Evolutionary conservation across 1,140 invertebrate genomes (phyloP).

Genomic region (Mycetomoellerius zeteki): DNA sequence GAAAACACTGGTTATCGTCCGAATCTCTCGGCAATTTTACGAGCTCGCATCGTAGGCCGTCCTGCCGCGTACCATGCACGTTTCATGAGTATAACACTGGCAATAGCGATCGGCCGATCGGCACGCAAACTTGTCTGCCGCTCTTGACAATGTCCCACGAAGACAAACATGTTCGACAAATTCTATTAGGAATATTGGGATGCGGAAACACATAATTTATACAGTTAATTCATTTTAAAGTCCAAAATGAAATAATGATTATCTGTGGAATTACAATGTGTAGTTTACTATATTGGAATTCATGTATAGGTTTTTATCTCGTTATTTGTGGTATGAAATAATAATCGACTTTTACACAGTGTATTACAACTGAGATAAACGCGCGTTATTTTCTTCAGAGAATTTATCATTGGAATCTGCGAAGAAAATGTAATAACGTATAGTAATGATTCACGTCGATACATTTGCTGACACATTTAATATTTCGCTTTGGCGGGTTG

Average conservation of each 20-base stretch:
- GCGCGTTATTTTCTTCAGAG: conserved; percentile 28
- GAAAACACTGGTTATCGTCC: conserved; percentile 77
- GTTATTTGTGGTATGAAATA: conserved; percentile 27
- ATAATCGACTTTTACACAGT: neutral
- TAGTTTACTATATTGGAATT: neutral
- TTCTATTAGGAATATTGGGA: conserved; percentile 44
- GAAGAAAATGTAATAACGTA: conserved; percentile 55
- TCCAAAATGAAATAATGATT: conserved; percentile 36
- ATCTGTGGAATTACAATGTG: neutral
- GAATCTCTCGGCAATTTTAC: conserved; percentile 75
- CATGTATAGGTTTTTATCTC: conserved; percentile 46
- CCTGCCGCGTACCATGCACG: conserved; percentile 14
- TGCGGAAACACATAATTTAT: conserved; percentile 23
- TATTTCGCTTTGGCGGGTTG: conserved; percentile 53
- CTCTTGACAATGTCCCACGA: neutral
- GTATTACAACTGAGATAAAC: conserved; percentile 2
- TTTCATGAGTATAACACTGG: conserved; percentile 50
- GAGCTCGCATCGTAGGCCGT: conserved; percentile 54
- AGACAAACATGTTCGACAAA: conserved; percentile 37
- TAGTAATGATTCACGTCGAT: conserved; percentile 46
- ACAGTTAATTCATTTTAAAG: neutral
- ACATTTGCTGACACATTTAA: conserved; percentile 47
- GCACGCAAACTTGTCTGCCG: conserved; percentile 20
- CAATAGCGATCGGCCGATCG: conserved; percentile 41
- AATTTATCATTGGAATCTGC: neutral